phyloP scores from a whole-genome alignment of 2,113 vertebrate species.

The Ondatra zibethicus region DNA sequence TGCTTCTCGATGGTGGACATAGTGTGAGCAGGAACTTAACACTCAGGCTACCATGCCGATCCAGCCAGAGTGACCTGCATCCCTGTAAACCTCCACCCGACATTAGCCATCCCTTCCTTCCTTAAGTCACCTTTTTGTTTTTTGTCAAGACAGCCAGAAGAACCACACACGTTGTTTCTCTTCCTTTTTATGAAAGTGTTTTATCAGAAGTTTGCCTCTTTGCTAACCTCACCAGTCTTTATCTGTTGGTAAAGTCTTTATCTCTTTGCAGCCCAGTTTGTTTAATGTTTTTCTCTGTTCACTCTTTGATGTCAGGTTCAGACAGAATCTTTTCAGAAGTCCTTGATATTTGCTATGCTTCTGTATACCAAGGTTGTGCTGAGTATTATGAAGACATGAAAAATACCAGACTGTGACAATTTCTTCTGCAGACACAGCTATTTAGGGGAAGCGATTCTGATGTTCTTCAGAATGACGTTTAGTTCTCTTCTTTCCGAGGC shows the following conservation, averaged over 20 bases:
- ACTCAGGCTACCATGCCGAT: background rate
- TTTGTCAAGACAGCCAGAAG: background rate
- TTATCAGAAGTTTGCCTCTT: background rate
- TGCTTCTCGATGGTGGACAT: background rate
- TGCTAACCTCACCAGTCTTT: background rate
- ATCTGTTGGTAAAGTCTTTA: background rate
- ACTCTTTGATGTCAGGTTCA: background rate
- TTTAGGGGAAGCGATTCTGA: slow-evolving; percentile 24
- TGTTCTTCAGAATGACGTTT: slow-evolving; percentile 1
- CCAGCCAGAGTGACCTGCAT: background rate
- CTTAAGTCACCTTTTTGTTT: background rate
- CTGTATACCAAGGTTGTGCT: background rate
- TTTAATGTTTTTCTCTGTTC: background rate
- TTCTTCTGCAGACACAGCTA: slow-evolving; percentile 14
- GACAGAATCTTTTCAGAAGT: background rate
- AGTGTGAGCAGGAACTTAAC: background rate
- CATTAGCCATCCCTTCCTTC: background rate
- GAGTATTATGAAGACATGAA: background rate
- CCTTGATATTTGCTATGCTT: slow-evolving; percentile 15
- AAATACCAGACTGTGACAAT: background rate
- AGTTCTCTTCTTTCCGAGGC: background rate
- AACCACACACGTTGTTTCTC: background rate
- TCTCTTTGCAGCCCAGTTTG: background rate
- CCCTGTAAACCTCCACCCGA: background rate
- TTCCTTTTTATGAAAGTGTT: background rate